Evolutionary conservation across 2,888 invertebrate species (phyloP).

Genomic region (Conops quadrifasciatus): DNA sequence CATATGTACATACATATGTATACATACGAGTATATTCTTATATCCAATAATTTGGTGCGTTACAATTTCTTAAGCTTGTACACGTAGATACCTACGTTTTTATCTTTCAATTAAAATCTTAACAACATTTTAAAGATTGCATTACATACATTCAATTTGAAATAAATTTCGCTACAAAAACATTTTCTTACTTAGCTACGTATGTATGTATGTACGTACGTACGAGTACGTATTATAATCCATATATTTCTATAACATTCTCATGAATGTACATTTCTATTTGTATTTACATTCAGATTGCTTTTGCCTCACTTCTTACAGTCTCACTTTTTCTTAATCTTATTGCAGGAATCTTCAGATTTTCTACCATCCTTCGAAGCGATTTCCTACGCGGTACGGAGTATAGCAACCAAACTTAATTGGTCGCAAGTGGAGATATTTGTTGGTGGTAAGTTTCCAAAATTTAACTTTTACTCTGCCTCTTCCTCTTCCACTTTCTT

Average conservation of each 20-base stretch:
- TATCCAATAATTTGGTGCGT: not conserved
- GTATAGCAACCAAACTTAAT: slow-evolving; percentile 65
- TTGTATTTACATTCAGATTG: slow-evolving; percentile 6
- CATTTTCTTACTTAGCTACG: not conserved
- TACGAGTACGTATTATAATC: not conserved
- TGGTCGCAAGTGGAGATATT: slow-evolving; percentile 65
- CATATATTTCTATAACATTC: too few species aligned
- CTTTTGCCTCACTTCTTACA: slow-evolving; percentile 16
- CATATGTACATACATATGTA: not conserved
- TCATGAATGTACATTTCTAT: too few species aligned
- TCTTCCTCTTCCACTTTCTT: too few species aligned
- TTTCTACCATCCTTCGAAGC: slow-evolving; percentile 65
- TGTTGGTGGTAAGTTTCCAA: slow-evolving; percentile 62
- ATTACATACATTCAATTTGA: not conserved
- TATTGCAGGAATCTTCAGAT: slow-evolving; percentile 63
- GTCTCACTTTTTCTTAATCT: slow-evolving; percentile 39
- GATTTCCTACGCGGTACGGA: slow-evolving; percentile 64
- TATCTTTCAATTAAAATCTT: not conserved
- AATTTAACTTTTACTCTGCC: not conserved
- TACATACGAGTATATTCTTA: not conserved
- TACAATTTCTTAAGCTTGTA: too few species aligned
- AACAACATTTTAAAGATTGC: not conserved
- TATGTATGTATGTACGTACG: not conserved
- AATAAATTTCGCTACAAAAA: not conserved
- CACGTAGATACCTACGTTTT: too few species aligned